A percentile compares a stretch with the other conserved stretches of the same genome.
These are phyloP conservation scores for Hydrolagus colliei DNA, from an alignment of 2,797 vertebrate species.

Conservation along the genomic window DNA sequence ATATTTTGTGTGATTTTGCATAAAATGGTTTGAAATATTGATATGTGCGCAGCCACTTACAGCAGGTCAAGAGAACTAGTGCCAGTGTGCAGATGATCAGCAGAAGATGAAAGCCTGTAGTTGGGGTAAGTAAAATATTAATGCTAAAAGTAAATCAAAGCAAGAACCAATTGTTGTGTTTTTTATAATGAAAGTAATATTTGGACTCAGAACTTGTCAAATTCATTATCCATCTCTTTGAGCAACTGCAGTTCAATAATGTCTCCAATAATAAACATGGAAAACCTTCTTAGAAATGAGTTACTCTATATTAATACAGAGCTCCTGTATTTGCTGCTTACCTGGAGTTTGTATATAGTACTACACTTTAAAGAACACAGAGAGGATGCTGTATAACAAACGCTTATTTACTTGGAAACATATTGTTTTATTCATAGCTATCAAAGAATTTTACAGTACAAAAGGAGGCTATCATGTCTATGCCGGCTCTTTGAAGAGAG, in stretches of 20 bases:
- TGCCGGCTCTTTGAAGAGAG: too few relatives aligned
- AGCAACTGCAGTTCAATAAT: constrained; percentile 12
- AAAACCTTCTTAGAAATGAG: not conserved
- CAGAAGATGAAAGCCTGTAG: constrained; percentile 21
- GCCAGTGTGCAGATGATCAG: constrained; percentile 33
- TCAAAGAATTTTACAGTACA: not conserved
- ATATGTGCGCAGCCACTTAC: constrained; percentile 44
- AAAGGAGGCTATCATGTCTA: not conserved
- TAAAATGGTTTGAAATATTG: constrained; percentile 67
- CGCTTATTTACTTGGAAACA: not conserved
- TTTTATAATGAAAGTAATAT: constrained; percentile 26
- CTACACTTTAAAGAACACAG: not conserved
- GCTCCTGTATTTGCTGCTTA: not conserved
- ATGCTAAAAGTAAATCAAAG: constrained; percentile 70
- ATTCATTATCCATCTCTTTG: constrained; percentile 14
- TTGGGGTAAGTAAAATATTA: constrained; percentile 61
- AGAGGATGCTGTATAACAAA: not conserved
- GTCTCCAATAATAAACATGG: not conserved
- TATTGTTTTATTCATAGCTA: constrained; percentile 11
- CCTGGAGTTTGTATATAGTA: not conserved
- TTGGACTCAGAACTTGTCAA: constrained; percentile 19
- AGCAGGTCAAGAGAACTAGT: constrained; percentile 40
- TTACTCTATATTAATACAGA: not conserved
- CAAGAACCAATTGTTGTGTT: constrained; percentile 59
- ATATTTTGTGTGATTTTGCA: constrained; percentile 51